These are phyloP conservation scores for Xanthia icteritia DNA, from an alignment of 2,888 invertebrate species.

Conservation along the genomic window DNA sequence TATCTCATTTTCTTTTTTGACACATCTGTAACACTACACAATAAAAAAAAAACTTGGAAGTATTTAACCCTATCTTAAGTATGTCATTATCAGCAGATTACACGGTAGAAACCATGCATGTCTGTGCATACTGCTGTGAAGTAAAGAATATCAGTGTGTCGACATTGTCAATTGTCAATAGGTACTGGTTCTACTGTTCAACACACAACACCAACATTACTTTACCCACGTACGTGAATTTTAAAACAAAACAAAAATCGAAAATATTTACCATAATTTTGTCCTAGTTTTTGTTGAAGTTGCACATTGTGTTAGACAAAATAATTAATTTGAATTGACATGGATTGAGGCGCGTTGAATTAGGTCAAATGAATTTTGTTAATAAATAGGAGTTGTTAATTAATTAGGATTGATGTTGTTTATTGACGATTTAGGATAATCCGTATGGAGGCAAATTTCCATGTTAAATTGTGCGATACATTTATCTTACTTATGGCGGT, in stretches of 20 bases:
- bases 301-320: constrained; percentile 7
- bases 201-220: not conserved
- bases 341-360: not conserved
- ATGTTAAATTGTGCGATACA: not conserved
- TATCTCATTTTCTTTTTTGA: too few relatives aligned
- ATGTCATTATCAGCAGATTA: constrained; percentile 22
- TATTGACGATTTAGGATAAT: not conserved
- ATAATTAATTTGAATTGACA: constrained; percentile 25
- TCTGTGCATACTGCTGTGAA: constrained; percentile 31
- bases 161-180: constrained; percentile 36
- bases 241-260: not conserved
- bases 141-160: constrained; percentile 34
- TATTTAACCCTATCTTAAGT: not conserved
- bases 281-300: not conserved
- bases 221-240: not conserved
- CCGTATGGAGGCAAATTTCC: not conserved
- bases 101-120: constrained; percentile 23
- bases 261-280: not conserved
- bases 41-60: too few relatives aligned
- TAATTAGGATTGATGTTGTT: constrained; percentile 4
- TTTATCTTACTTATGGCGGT: too few relatives aligned
- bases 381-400: constrained; percentile 1
- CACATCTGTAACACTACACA: too few relatives aligned
- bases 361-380: constrained; percentile 1
- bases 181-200: not conserved